phyloP scores from a whole-genome alignment of 2,113 vertebrate species.

The Mirounga angustirostris region DNA sequence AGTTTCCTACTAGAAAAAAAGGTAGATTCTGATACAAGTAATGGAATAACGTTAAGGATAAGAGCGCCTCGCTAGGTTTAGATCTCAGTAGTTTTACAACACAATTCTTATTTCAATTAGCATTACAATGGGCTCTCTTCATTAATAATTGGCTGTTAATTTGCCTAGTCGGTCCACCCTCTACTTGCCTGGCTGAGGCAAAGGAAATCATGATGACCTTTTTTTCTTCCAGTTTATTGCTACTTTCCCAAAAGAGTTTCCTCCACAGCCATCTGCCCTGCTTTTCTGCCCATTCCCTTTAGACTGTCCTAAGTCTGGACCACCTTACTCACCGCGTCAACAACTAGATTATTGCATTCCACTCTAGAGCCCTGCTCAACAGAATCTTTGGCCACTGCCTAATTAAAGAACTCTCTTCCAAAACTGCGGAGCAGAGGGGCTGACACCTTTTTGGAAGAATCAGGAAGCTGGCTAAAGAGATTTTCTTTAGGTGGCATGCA shows the following conservation, averaged over 20 bases:
- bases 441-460: not conserved
- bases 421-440: accelerated
- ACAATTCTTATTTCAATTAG: not conserved
- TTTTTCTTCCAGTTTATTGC: not conserved
- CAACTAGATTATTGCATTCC: not conserved
- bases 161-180: not conserved
- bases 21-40: slow-evolving; percentile 45
- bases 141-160: not conserved
- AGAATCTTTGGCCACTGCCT: not conserved
- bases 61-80: not conserved
- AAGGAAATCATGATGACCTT: not conserved
- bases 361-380: not conserved
- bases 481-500: not conserved
- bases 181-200: not conserved
- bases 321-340: not conserved
- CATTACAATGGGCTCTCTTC: not conserved
- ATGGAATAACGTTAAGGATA: not conserved
- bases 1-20: slow-evolving; percentile 64
- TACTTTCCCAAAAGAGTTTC: not conserved
- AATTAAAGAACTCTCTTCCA: not conserved
- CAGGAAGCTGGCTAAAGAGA: not conserved
- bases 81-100: not conserved
- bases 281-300: not conserved
- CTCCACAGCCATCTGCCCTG: not conserved
- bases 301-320: not conserved